Evolutionary conservation across 2,888 invertebrate species (phyloP).

Genomic region (Stenoptilia bipunctidactyla): DNA sequence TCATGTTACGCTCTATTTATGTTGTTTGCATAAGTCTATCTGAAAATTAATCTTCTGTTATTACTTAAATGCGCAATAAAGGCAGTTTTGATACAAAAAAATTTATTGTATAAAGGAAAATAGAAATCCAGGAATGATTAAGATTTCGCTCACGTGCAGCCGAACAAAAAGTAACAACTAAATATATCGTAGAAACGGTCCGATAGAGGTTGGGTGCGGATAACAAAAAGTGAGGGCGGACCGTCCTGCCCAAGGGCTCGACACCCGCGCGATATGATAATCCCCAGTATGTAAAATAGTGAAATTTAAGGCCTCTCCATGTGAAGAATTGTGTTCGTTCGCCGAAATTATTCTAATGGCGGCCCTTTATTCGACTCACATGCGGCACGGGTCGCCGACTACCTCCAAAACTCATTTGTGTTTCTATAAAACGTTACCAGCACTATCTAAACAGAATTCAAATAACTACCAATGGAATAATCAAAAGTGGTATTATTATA

Average conservation of each 20-base stretch:
- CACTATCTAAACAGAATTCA: conserved; percentile 56
- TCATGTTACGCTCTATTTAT: conserved; percentile 25
- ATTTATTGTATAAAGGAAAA: conserved; percentile 15
- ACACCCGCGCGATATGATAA: conserved; percentile 66
- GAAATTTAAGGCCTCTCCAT: conserved; percentile 69
- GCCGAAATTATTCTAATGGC: conserved; percentile 66
- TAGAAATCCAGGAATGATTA: conserved; percentile 41
- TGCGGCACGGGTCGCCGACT: conserved; percentile 43
- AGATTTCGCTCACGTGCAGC: conserved; percentile 60
- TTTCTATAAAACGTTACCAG: conserved; percentile 66
- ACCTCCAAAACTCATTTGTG: conserved; percentile 57
- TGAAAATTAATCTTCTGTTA: conserved; percentile 1
- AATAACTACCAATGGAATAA: conserved; percentile 33
- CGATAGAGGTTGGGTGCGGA: conserved; percentile 62
- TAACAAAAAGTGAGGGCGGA: conserved; percentile 57
- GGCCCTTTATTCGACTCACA: conserved; percentile 69
- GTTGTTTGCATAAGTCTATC: conserved; percentile 5
- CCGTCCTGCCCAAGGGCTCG: conserved; percentile 28
- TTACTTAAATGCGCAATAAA: conserved; percentile 4
- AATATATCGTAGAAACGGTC: conserved; percentile 60
- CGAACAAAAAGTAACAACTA: conserved; percentile 69
- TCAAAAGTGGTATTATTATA: conserved; percentile 40
- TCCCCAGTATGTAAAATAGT: conserved; percentile 70
- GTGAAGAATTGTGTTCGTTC: conserved; percentile 68
- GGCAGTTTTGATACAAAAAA: background rate